phyloP scores from a whole-genome alignment of 23 tunicate genomes.

The Styela plicata region DNA sequence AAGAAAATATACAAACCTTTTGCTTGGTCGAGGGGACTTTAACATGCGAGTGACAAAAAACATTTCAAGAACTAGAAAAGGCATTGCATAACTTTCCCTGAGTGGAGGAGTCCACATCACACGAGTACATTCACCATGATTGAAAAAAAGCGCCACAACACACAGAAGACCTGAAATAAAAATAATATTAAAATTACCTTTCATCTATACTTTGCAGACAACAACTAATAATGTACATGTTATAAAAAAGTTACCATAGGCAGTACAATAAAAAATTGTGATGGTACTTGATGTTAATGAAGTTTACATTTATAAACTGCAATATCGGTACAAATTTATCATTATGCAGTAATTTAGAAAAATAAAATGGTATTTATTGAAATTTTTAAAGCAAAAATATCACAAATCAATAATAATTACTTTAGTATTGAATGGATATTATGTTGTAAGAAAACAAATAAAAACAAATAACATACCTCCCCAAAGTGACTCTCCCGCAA shows the following conservation, averaged over 20 bases:
- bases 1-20: not conserved
- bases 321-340: too few relatives aligned
- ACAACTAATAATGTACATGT: not conserved
- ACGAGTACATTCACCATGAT: constrained; percentile 97
- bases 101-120: constrained; percentile 99
- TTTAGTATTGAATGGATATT: too few relatives aligned
- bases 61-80: constrained; percentile 89
- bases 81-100: constrained; percentile 95
- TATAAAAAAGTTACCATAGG: not conserved
- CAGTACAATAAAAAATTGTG: too few relatives aligned
- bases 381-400: too few relatives aligned
- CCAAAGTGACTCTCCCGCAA: constrained; percentile 69
- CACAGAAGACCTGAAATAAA: constrained; percentile 52
- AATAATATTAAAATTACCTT: not conserved
- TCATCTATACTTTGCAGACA: too few relatives aligned
- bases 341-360: too few relatives aligned
- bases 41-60: constrained; percentile 87
- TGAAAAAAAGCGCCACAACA: constrained; percentile 91
- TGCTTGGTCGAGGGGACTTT: constrained; percentile 40
- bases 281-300: too few relatives aligned
- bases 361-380: too few relatives aligned
- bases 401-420: too few relatives aligned
- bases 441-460: too few relatives aligned
- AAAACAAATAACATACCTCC: constrained; percentile 89
- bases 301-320: too few relatives aligned